Evolutionary conservation across 1,140 invertebrate species (phyloP).

Genomic region (Sesamia nonagrioides): DNA sequence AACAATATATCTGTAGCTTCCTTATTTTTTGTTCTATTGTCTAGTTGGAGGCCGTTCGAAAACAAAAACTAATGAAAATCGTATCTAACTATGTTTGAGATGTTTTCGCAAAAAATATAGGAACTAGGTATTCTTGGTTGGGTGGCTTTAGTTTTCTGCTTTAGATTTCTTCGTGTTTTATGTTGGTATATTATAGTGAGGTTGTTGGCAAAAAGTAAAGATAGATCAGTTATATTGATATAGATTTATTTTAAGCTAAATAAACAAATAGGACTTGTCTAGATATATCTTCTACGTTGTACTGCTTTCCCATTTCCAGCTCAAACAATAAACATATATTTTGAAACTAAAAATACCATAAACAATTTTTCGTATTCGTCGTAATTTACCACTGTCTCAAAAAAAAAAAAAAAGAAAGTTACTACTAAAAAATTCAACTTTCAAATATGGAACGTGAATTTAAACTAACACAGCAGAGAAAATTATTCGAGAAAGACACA

Average conservation of each 20-base stretch:
- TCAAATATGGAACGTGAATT: conserved; percentile 12
- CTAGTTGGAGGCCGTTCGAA: conserved; percentile 53
- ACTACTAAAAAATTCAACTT: not conserved
- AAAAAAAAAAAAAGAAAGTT: not conserved
- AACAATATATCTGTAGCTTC: conserved; percentile 43
- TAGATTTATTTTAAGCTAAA: too few relatives aligned
- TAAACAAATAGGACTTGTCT: too few relatives aligned
- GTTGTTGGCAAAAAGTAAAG: too few relatives aligned
- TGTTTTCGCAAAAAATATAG: conserved; percentile 14
- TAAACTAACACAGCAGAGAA: conserved; percentile 13
- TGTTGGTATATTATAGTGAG: too few relatives aligned
- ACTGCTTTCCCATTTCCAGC: too few relatives aligned
- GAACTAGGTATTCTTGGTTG: conserved; percentile 4
- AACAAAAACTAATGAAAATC: conserved; percentile 40
- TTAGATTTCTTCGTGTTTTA: not conserved
- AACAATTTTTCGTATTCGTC: too few relatives aligned
- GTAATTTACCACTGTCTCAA: not conserved
- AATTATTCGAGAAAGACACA: conserved; percentile 28
- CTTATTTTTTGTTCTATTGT: conserved; percentile 62
- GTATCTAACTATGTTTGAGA: conserved; percentile 17
- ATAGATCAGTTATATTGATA: too few relatives aligned
- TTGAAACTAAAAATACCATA: too few relatives aligned
- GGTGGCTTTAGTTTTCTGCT: not conserved
- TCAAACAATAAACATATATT: too few relatives aligned
- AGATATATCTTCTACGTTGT: too few relatives aligned